Conservation (phyloP, 2,113 vertebrate species). For the Vombatus ursinus region DNA sequence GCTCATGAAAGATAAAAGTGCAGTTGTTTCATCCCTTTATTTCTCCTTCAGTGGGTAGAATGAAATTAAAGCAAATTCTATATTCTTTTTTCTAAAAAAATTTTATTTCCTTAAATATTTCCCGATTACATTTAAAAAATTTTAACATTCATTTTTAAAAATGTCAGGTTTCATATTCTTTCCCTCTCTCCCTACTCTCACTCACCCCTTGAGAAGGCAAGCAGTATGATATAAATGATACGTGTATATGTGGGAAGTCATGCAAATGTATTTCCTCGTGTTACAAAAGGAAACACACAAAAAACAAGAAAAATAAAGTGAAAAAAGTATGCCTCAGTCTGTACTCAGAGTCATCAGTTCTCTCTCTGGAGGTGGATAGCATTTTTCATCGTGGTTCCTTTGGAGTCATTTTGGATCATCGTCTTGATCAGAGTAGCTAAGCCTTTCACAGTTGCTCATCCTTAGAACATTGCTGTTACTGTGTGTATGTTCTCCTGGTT, state of each 20-base stretch:
- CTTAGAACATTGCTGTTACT: too few species aligned
- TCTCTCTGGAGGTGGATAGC: not conserved
- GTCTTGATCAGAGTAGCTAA: too few species aligned
- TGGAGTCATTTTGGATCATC: not conserved
- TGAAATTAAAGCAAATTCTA: not conserved
- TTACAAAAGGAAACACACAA: not conserved
- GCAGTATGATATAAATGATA: not conserved
- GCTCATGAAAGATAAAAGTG: not conserved
- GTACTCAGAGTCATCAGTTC: not conserved
- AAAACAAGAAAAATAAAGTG: not conserved
- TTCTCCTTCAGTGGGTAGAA: not conserved
- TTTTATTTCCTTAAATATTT: not conserved
- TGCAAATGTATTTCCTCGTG: not conserved
- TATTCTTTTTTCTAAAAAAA: not conserved
- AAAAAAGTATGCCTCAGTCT: not conserved
- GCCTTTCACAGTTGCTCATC: too few species aligned
- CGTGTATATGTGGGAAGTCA: not conserved
- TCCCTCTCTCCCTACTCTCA: not conserved
- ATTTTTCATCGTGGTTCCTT: not conserved
- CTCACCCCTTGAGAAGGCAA: not conserved
- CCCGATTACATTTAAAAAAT: not conserved
- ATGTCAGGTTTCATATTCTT: not conserved
- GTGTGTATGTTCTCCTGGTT: too few species aligned
- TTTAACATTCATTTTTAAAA: not conserved
- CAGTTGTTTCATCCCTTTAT: not conserved